phyloP scores from a whole-genome alignment of 2,888 invertebrate species.

The Drosophila paracracens region DNA sequence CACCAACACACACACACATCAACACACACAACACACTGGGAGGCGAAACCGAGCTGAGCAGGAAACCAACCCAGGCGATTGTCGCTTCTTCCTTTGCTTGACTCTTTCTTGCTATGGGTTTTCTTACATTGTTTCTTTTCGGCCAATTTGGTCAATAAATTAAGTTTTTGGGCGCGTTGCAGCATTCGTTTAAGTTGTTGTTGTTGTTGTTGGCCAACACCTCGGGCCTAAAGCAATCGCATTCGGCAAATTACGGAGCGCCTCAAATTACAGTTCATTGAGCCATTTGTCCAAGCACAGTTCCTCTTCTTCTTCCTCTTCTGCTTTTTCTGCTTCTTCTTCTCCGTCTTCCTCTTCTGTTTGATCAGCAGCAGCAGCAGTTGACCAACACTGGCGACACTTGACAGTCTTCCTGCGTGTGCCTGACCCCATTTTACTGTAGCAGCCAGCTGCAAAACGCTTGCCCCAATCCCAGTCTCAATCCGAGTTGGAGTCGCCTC shows the following conservation, averaged over 20 bases:
- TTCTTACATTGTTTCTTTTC: constrained; percentile 3
- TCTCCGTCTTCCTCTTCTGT: neutral
- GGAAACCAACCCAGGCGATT: constrained; percentile 39
- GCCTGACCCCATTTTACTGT: constrained; percentile 66
- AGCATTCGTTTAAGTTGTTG: constrained; percentile 26
- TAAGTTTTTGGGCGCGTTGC: constrained; percentile 60
- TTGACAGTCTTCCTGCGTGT: constrained; percentile 69
- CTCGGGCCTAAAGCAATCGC: constrained; percentile 50
- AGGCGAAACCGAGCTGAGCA: constrained; percentile 19
- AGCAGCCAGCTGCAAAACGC: constrained; percentile 60
- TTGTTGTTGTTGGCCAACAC: constrained; percentile 52
- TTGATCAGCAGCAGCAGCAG: neutral
- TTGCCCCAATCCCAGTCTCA: constrained; percentile 1
- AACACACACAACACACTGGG: neutral
- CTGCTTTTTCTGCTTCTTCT: neutral
- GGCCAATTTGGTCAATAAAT: constrained; percentile 66
- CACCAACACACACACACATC: neutral
- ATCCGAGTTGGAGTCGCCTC: neutral
- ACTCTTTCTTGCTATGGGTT: neutral
- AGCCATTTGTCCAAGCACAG: constrained; percentile 69
- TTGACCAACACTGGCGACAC: constrained; percentile 53
- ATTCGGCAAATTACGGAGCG: constrained; percentile 60
- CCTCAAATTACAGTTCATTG: constrained; percentile 80
- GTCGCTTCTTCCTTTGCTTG: constrained; percentile 35
- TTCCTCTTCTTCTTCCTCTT: constrained; percentile 1